Evolutionary conservation across 2,888 invertebrate species (phyloP).

Genomic region (Adineta ricciae): DNA sequence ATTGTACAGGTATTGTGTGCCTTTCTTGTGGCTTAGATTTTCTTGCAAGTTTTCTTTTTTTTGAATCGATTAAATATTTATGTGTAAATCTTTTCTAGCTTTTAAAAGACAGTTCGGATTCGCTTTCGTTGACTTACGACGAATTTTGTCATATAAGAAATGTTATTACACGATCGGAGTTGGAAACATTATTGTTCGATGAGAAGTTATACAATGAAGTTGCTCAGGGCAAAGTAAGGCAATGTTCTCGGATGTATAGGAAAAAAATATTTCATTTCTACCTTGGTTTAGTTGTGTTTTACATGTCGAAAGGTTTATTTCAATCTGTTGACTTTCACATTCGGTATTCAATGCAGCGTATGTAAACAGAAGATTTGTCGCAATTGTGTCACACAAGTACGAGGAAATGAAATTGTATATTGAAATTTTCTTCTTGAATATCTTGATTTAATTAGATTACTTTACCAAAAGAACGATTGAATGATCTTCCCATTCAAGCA

Average conservation of each 20-base stretch:
- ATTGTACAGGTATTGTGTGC: background rate
- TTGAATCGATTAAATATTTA: background rate
- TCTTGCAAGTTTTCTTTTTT: too few relatives aligned
- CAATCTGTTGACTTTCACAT: background rate
- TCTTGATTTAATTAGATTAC: background rate
- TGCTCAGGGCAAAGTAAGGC: conserved; percentile 13
- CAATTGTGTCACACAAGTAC: background rate
- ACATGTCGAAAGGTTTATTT: conserved; percentile 21
- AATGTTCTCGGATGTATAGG: too few relatives aligned
- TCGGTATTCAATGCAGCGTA: background rate
- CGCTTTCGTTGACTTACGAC: background rate
- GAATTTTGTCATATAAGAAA: conserved; percentile 16
- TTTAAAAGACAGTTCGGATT: conserved; percentile 13
- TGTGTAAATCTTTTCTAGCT: background rate
- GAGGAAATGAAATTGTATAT: background rate
- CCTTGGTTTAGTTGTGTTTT: conserved; percentile 4
- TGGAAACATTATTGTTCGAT: conserved; percentile 12
- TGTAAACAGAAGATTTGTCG: conserved; percentile 9
- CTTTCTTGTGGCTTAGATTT: background rate
- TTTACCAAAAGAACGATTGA: conserved; percentile 6
- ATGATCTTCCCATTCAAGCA: background rate
- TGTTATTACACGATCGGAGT: background rate
- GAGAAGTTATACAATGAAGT: background rate
- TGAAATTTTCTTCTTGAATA: background rate
- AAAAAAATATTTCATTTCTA: too few relatives aligned